Evolutionary conservation across 1,140 invertebrate genomes (phyloP).

Genomic region (Drosophila kepulauana): DNA sequence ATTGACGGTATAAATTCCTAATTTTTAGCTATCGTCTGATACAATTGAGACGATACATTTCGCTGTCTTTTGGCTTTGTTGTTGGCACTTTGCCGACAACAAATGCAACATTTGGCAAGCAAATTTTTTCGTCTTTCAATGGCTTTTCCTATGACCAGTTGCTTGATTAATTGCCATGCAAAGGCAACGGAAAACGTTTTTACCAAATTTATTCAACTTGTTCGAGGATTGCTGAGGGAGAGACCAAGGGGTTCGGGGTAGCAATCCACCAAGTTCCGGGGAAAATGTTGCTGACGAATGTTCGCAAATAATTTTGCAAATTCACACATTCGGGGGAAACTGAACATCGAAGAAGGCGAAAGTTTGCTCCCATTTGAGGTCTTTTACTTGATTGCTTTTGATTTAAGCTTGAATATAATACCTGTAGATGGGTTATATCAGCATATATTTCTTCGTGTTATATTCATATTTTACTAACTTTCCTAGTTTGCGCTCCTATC

Average conservation of each 20-base stretch:
- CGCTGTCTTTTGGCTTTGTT: slow-evolving; percentile 19
- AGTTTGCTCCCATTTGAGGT: background rate
- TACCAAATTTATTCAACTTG: slow-evolving; percentile 36
- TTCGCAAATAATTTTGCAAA: too few species aligned
- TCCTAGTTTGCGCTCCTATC: too few species aligned
- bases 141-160: slow-evolving; percentile 56
- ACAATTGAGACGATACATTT: slow-evolving; percentile 47
- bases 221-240: background rate
- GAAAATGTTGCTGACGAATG: slow-evolving; percentile 41
- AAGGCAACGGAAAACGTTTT: slow-evolving; percentile 57
- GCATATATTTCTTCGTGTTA: too few species aligned
- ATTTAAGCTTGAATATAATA: too few species aligned
- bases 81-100: slow-evolving; percentile 23
- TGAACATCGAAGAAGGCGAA: slow-evolving; percentile 22
- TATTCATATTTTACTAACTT: too few species aligned
- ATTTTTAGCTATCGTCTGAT: slow-evolving; percentile 51
- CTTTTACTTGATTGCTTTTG: too few species aligned
- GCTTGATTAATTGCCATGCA: slow-evolving; percentile 72
- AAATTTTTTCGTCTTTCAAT: slow-evolving; percentile 35
- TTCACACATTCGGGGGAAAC: background rate
- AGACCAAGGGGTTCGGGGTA: slow-evolving; percentile 16
- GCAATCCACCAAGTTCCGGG: slow-evolving; percentile 58
- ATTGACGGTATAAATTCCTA: slow-evolving; percentile 68
- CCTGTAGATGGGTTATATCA: too few species aligned
- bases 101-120: slow-evolving; percentile 18